These are phyloP conservation scores for Beroe forskalii DNA, from an alignment of 37 sponge, comb jelly and placozoan species.

Conservation along the genomic window DNA sequence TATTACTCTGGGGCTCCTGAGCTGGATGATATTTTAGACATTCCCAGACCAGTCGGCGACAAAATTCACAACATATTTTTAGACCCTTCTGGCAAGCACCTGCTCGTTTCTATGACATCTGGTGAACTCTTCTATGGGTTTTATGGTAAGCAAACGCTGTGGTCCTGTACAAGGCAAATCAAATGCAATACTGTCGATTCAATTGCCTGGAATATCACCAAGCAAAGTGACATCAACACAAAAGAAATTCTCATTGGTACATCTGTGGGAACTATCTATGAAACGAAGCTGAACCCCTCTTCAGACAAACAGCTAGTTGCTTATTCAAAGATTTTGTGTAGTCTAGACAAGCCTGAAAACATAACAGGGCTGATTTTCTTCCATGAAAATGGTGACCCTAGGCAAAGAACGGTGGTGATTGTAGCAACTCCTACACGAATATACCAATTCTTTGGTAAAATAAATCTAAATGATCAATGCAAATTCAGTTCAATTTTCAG, in stretches of 20 bases:
- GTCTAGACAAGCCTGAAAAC: constrained; percentile 68
- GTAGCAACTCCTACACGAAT: constrained; percentile 72
- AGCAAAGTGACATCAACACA: constrained; percentile 76
- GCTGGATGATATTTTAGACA: constrained; percentile 46
- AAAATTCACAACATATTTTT: constrained; percentile 83
- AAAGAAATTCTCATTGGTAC: constrained; percentile 87
- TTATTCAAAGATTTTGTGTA: constrained; percentile 60
- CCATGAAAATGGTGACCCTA: constrained; percentile 46
- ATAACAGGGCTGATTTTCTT: constrained; percentile 69
- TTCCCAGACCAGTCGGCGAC: constrained; percentile 72
- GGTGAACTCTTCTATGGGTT: constrained; percentile 76
- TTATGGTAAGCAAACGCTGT: constrained; percentile 66
- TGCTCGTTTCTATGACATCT: constrained; percentile 76
- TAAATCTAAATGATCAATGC: constrained; percentile 4
- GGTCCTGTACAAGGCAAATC: constrained; percentile 28
- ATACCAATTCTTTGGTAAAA: constrained; percentile 85
- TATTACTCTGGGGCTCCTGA: constrained; percentile 4
- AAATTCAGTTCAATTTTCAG: constrained; percentile 16
- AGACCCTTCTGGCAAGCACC: constrained; percentile 85
- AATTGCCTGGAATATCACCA: constrained; percentile 83
- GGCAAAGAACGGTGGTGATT: constrained; percentile 31
- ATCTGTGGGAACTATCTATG: constrained; percentile 69
- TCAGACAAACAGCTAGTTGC: constrained; percentile 54
- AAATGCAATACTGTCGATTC: constrained; percentile 75
- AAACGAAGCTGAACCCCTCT: constrained; percentile 72